phyloP scores from a whole-genome alignment of 2,113 vertebrate species.

The Anguilla japonica region DNA sequence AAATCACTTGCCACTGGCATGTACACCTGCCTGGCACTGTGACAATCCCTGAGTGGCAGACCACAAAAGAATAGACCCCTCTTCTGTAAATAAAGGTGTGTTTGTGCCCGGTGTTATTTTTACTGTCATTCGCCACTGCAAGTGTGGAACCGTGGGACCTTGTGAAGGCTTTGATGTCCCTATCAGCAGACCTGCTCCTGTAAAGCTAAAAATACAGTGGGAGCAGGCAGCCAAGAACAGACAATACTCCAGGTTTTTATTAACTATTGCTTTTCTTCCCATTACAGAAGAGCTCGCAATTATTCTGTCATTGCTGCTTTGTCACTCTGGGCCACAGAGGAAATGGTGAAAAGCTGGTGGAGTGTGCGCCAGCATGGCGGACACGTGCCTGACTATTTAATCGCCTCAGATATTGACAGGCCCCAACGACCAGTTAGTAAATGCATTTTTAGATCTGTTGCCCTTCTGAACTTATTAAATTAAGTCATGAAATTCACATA shows the following conservation, averaged over 20 bases:
- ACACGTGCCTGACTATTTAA: neutral
- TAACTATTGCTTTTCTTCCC: constrained; percentile 1
- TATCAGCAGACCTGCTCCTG: neutral
- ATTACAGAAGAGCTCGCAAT: neutral
- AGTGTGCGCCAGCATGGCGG: neutral
- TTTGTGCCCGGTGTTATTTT: neutral
- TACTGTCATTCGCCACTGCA: neutral
- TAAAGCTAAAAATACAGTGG: neutral
- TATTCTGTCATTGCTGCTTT: constrained; percentile 23
- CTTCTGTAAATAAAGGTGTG: neutral
- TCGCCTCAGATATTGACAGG: neutral
- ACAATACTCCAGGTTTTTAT: constrained; percentile 9
- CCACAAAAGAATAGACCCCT: neutral
- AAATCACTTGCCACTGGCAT: neutral
- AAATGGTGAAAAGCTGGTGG: constrained; percentile 16
- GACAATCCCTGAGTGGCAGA: neutral
- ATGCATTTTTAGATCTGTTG: no score
- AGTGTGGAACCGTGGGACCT: neutral
- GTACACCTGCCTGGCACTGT: neutral
- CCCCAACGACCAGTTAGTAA: neutral
- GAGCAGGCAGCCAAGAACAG: neutral
- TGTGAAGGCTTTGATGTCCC: neutral
- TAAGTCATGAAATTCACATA: neutral
- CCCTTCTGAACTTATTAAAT: no score
- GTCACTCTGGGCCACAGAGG: constrained; percentile 11